Conservation (phyloP, 2,888 invertebrate genomes). For the Trichopoda pennipes region DNA sequence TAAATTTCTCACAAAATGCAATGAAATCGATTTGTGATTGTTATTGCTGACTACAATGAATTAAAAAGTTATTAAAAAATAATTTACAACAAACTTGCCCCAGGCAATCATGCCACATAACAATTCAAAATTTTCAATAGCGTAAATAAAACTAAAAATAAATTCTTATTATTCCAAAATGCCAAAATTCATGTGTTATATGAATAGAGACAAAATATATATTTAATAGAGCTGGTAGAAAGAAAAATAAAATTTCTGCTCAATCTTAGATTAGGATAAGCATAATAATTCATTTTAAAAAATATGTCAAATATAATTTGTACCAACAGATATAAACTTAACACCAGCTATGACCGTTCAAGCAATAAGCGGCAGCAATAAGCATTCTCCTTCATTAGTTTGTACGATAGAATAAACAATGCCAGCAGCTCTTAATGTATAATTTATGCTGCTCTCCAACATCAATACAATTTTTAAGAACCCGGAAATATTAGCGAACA, state of each 20-base stretch:
- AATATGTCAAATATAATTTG: constrained; percentile 70
- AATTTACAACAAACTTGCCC: constrained; percentile 14
- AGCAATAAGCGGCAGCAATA: constrained; percentile 39
- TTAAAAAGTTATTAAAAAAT: constrained; percentile 1
- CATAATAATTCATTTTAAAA: constrained; percentile 57
- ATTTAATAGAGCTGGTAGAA: background rate
- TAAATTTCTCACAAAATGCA: background rate
- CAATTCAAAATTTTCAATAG: background rate
- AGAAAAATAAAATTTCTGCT: background rate
- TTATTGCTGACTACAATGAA: no score
- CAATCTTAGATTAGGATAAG: constrained; percentile 38
- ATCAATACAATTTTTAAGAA: no score
- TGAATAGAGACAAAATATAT: background rate
- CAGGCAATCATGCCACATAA: background rate
- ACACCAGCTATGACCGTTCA: constrained; percentile 55
- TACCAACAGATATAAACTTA: constrained; percentile 68
- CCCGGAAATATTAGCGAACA: background rate
- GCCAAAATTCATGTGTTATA: background rate
- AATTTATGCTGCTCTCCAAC: background rate
- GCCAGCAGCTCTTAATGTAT: constrained; percentile 25
- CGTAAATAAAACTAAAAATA: constrained; percentile 5
- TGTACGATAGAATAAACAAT: constrained; percentile 37
- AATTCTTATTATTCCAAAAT: constrained; percentile 10
- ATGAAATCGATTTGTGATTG: no score
- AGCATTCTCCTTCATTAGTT: constrained; percentile 26